Percentiles rank a stretch among this genome's conserved stretches.
Conservation (phyloP, 2,888 invertebrate genomes). For the Anticlea derivata region DNA sequence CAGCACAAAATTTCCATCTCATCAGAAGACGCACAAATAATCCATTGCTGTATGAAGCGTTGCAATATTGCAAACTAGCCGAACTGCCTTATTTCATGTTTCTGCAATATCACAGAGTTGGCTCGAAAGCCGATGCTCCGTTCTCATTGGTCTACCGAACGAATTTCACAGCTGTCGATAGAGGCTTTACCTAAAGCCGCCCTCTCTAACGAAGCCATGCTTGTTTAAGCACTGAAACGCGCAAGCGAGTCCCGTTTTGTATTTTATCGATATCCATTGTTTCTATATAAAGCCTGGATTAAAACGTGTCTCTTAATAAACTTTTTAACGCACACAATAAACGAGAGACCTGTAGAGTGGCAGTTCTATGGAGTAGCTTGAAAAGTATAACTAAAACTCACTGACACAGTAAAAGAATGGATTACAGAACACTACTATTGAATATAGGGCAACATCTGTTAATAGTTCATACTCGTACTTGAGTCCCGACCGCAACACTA, state of each 20-base stretch:
- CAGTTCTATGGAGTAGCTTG: background rate
- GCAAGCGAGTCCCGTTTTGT: constrained; percentile 41
- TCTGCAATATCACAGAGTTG: constrained; percentile 28
- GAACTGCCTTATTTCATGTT: constrained; percentile 23
- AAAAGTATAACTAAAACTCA: constrained; percentile 11
- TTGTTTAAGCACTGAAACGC: constrained; percentile 49
- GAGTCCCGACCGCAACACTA: background rate
- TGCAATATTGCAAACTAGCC: too few species aligned
- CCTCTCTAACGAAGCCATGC: constrained; percentile 62
- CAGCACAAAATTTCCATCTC: too few species aligned
- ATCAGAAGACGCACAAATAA: too few species aligned
- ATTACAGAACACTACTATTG: constrained; percentile 12
- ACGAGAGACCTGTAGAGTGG: constrained; percentile 8
- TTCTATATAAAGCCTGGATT: constrained; percentile 31
- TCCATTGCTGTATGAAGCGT: too few species aligned
- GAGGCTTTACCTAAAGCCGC: constrained; percentile 58
- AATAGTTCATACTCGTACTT: too few species aligned
- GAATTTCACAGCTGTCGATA: constrained; percentile 55
- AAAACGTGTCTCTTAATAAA: constrained; percentile 22
- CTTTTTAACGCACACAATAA: constrained; percentile 22
- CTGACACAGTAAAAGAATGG: constrained; percentile 8
- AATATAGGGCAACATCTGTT: constrained; percentile 15
- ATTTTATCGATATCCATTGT: constrained; percentile 45
- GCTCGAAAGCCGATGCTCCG: constrained; percentile 40
- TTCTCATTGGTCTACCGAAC: constrained; percentile 48